phyloP scores from a whole-genome alignment of 2,113 vertebrate genomes.

The Zosterops hypoxanthus region DNA sequence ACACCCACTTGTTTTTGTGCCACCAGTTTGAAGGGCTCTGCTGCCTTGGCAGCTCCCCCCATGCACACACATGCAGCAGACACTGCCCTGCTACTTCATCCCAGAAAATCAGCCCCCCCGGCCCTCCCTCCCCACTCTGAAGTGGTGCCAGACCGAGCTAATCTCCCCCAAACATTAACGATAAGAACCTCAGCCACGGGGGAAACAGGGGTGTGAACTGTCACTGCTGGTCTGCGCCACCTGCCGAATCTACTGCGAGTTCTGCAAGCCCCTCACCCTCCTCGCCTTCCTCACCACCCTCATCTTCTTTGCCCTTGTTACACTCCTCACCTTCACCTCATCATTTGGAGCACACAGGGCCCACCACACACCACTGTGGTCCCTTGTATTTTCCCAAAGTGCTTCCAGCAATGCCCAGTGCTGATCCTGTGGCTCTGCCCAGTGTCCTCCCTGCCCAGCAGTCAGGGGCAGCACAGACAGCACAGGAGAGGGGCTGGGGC shows the following conservation, averaged over 20 bases:
- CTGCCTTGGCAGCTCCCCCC: background rate
- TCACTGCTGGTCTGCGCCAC: background rate
- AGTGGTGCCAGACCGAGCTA: background rate
- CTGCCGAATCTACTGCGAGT: background rate
- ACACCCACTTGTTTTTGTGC: background rate
- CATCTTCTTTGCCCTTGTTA: background rate
- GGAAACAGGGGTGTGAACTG: background rate
- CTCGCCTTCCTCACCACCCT: background rate
- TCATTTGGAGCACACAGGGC: background rate
- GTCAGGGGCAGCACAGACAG: background rate
- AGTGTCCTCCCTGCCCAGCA: background rate
- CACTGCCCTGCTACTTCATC: background rate
- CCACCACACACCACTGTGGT: accelerated
- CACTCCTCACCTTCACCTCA: background rate
- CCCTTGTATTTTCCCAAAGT: accelerated
- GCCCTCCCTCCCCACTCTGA: background rate
- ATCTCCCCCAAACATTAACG: conserved; percentile 47
- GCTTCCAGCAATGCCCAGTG: accelerated
- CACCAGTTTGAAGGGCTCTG: background rate
- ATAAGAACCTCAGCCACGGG: background rate
- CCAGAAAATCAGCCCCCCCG: background rate
- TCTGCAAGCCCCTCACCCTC: background rate
- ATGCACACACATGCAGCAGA: background rate
- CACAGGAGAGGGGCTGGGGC: background rate
- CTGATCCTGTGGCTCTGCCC: background rate